Evolutionary conservation across 2,888 invertebrate genomes (phyloP).

Genomic region (Tachina lurida): DNA sequence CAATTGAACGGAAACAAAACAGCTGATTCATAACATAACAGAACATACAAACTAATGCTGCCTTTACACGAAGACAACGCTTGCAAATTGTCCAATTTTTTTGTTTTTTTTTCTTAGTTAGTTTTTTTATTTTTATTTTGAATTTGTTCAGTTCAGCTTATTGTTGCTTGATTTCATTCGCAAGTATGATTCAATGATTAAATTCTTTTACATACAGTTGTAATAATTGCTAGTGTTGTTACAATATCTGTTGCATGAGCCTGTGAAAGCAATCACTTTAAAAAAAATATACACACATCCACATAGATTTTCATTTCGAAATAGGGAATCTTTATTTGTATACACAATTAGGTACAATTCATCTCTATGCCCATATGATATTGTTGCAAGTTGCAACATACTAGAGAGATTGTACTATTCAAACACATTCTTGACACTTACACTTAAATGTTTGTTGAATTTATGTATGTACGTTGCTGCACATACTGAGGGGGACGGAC

Average conservation of each 20-base stretch:
- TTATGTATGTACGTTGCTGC: slow-evolving; percentile 26
- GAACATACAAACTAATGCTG: no score
- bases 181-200: not conserved
- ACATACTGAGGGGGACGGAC: slow-evolving; percentile 11
- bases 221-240: slow-evolving; percentile 28
- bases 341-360: slow-evolving; percentile 66
- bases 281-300: not conserved
- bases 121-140: no score
- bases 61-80: no score
- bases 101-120: no score
- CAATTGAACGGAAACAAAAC: no score
- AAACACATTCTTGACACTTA: slow-evolving; percentile 69
- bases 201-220: slow-evolving; percentile 13
- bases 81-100: no score
- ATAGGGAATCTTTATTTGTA: slow-evolving; percentile 60
- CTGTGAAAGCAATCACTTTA: slow-evolving; percentile 68
- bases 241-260: slow-evolving; percentile 32
- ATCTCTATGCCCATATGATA: slow-evolving; percentile 37
- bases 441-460: slow-evolving; percentile 61
- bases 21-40: no score
- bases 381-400: slow-evolving; percentile 59
- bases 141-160: no score
- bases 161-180: no score
- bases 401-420: slow-evolving; percentile 29
- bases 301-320: slow-evolving; percentile 33